Conservation (phyloP, 1,140 invertebrate species). For the Diorhabda carinulata region DNA sequence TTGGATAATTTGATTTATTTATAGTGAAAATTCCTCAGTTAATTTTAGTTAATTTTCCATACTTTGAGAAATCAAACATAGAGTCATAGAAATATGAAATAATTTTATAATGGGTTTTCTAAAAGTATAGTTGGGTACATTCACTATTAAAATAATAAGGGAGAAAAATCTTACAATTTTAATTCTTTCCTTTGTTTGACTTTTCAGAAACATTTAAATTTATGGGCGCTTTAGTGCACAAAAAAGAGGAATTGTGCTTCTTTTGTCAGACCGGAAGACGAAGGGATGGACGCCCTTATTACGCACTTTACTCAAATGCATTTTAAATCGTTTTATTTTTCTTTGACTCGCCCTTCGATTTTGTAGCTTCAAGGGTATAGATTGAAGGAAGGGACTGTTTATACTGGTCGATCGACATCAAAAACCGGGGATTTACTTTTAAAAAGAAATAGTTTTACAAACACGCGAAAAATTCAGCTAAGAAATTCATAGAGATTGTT, state of each 20-base stretch:
- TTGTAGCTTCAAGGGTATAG: not conserved
- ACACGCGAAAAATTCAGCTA: no score
- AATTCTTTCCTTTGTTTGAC: conserved; percentile 1
- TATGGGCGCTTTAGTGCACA: conserved; percentile 1
- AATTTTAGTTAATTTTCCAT: no score
- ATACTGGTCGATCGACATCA: not conserved
- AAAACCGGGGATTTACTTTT: not conserved
- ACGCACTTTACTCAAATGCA: conserved; percentile 2
- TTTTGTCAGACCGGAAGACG: conserved; percentile 1
- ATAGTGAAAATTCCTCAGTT: no score
- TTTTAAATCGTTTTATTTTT: conserved; percentile 3
- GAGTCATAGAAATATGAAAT: no score
- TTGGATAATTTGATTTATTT: no score
- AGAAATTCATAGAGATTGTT: no score
- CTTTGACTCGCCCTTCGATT: conserved; percentile 1
- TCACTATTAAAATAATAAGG: no score
- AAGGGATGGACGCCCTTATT: conserved; percentile 1
- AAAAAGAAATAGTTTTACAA: no score
- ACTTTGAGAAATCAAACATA: no score
- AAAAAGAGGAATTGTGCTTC: conserved; percentile 2
- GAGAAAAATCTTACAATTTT: not conserved
- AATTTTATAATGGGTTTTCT: no score
- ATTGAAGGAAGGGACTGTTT: conserved; percentile 2
- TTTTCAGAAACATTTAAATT: conserved; percentile 3
- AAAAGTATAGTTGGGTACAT: no score